Evolutionary conservation across 2,113 vertebrate species (phyloP).

Genomic region (Gallinago jamesoni): DNA sequence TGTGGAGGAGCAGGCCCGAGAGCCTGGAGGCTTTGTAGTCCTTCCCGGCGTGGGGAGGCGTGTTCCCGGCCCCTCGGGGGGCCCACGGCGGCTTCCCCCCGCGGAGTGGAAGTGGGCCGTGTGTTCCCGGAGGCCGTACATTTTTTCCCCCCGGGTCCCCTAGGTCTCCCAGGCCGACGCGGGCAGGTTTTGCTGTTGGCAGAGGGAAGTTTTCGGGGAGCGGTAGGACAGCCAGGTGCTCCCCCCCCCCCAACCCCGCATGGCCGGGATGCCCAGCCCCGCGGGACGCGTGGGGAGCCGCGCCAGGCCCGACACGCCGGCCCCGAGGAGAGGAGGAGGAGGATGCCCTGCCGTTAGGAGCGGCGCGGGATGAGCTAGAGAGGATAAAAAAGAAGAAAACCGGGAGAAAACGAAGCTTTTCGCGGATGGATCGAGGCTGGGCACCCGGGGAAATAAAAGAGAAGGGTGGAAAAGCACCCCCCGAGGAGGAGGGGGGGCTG

Average conservation of each 20-base stretch:
- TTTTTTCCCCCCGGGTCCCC: neutral
- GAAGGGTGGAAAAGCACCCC: neutral
- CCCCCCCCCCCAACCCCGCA: neutral
- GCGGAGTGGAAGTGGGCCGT: neutral
- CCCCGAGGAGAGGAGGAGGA: neutral
- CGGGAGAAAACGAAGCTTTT: neutral
- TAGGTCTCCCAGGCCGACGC: neutral
- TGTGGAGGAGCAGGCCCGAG: neutral
- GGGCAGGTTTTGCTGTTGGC: neutral
- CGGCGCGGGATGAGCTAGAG: neutral
- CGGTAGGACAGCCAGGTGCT: neutral
- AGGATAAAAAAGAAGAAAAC: accelerated
- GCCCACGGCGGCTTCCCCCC: neutral
- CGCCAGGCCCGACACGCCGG: neutral
- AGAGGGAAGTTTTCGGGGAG: neutral
- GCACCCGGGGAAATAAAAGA: neutral
- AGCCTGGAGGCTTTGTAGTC: neutral
- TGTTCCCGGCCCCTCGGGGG: neutral
- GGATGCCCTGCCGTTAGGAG: neutral
- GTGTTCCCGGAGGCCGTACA: neutral
- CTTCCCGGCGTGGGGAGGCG: neutral
- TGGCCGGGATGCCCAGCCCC: neutral
- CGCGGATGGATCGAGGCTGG: slow-evolving; percentile 10
- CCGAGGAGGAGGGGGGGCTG: neutral
- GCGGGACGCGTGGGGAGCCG: neutral